These are phyloP conservation scores for Gordius sp. DNA, from an alignment of 2,888 invertebrate species.

Conservation along the genomic window DNA sequence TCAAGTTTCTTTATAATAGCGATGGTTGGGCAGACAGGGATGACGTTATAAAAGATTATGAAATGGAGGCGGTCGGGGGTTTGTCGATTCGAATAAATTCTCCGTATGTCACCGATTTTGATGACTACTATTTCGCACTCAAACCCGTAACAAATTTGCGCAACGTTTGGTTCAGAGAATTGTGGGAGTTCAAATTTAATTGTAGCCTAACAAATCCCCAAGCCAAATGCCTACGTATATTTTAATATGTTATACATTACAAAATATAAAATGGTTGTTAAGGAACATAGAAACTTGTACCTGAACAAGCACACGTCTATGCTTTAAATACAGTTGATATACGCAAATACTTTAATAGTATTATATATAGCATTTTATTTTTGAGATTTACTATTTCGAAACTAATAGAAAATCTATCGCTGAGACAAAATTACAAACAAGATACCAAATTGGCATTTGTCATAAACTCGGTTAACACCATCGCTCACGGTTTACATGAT, in stretches of 20 bases:
- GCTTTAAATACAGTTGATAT: no score
- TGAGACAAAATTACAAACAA: constrained; percentile 34
- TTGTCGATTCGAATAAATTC: constrained; percentile 49
- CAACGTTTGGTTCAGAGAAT: constrained; percentile 48
- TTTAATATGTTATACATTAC: no score
- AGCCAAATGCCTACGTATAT: not conserved
- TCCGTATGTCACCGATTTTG: constrained; percentile 39
- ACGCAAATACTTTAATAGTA: no score
- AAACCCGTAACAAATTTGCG: constrained; percentile 38
- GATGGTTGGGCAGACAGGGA: constrained; percentile 49
- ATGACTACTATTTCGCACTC: constrained; percentile 41
- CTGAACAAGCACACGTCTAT: no score
- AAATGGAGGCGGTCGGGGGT: constrained; percentile 41
- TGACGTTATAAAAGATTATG: constrained; percentile 44
- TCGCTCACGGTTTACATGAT: constrained; percentile 44
- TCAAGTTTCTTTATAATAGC: constrained; percentile 29
- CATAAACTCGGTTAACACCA: constrained; percentile 46
- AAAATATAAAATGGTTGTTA: no score
- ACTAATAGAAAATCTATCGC: not conserved
- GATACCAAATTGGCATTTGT: constrained; percentile 54
- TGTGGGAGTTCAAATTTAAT: constrained; percentile 46
- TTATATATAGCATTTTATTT: no score
- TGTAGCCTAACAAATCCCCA: constrained; percentile 28
- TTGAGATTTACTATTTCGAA: no score
- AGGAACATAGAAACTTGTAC: no score